Evolutionary conservation across 2,888 invertebrate genomes (phyloP).

Genomic region (Campoplex capitator): DNA sequence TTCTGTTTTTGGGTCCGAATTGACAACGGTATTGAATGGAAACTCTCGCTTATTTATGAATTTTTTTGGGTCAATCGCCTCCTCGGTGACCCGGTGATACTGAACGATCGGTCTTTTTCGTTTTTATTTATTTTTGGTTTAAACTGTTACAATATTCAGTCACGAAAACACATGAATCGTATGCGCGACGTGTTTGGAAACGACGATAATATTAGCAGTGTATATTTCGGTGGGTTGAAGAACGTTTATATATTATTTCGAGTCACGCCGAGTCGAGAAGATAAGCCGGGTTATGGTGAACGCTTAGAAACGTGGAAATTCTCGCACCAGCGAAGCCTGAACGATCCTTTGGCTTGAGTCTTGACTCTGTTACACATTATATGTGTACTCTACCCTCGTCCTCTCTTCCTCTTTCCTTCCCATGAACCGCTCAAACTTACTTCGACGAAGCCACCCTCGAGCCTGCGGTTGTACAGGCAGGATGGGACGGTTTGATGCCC

Average conservation of each 20-base stretch:
- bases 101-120: too few species aligned
- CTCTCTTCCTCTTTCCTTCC: conserved; percentile 26
- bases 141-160: neutral
- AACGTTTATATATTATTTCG: conserved; percentile 56
- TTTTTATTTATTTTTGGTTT: neutral
- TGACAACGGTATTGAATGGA: too few species aligned
- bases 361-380: conserved; percentile 18
- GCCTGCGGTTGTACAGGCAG: conserved; percentile 33
- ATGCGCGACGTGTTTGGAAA: neutral
- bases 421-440: conserved; percentile 45
- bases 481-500: conserved; percentile 72
- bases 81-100: too few species aligned
- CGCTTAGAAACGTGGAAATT: conserved; percentile 50
- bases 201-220: neutral
- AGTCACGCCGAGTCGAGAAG: conserved; percentile 51
- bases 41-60: too few species aligned
- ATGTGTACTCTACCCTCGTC: conserved; percentile 26
- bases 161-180: neutral
- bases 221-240: neutral
- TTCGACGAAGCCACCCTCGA: conserved; percentile 34
- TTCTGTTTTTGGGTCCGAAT: too few species aligned
- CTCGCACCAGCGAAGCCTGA: conserved; percentile 40
- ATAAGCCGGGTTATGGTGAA: conserved; percentile 51
- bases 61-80: too few species aligned
- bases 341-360: conserved; percentile 54